Evolutionary conservation across 2,797 vertebrate genomes (phyloP).

Genomic region (Rhinogobio ventralis): DNA sequence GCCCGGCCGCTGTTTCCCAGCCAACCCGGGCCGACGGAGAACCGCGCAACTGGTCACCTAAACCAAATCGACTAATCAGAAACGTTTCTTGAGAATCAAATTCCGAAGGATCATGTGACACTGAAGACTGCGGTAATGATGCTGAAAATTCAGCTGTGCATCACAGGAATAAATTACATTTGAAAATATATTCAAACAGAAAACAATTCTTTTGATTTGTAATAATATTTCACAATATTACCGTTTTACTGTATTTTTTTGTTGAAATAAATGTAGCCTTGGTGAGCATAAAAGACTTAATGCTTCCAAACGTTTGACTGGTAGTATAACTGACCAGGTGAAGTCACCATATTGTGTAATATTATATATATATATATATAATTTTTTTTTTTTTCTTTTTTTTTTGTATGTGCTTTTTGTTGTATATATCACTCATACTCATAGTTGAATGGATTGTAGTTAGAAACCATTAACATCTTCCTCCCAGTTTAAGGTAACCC

Average conservation of each 20-base stretch:
- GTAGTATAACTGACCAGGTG: not conserved
- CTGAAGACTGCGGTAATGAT: not conserved
- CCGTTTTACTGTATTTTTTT: not conserved
- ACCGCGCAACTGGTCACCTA: no score
- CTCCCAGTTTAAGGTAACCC: conserved; percentile 1
- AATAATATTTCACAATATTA: not conserved
- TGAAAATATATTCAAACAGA: not conserved
- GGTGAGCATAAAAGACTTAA: not conserved
- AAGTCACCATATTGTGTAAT: not conserved
- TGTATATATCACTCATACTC: not conserved
- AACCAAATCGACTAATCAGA: no score
- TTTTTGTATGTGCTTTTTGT: conserved; percentile 9
- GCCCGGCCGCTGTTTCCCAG: no score
- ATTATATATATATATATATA: no score
- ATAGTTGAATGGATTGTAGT: conserved; percentile 8
- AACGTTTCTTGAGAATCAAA: not conserved
- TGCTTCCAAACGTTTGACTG: not conserved
- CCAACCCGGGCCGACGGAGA: no score
- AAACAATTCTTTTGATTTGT: not conserved
- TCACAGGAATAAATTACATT: no score
- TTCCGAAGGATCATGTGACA: not conserved
- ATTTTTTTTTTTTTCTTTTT: no score
- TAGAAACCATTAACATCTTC: conserved; percentile 39
- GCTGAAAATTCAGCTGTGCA: not conserved
- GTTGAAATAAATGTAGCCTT: not conserved